phyloP scores from a whole-genome alignment of 1,140 invertebrate species.

The Drosophila persimilis region DNA sequence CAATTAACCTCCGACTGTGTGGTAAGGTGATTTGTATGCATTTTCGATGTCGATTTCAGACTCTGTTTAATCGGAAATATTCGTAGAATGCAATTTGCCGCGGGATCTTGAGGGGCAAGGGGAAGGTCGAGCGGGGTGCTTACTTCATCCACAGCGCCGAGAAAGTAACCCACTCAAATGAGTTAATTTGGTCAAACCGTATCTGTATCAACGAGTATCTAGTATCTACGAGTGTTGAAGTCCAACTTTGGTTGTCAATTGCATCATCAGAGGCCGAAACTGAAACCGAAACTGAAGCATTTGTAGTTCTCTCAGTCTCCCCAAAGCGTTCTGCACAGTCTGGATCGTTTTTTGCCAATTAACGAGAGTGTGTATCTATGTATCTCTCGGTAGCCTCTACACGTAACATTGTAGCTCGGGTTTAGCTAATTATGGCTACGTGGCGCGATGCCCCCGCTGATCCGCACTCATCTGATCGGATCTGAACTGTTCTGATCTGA shows the following conservation, averaged over 20 bases:
- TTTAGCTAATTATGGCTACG: conserved; percentile 55
- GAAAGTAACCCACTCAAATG: conserved; percentile 21
- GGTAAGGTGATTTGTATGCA: background rate
- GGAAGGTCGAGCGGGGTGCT: conserved; percentile 23
- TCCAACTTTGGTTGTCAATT: conserved; percentile 38
- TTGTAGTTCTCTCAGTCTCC: conserved; percentile 1
- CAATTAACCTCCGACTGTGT: too few relatives aligned
- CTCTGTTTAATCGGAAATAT: conserved; percentile 50
- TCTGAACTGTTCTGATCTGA: conserved; percentile 14
- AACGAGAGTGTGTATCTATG: conserved; percentile 51
- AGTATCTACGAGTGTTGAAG: conserved; percentile 2
- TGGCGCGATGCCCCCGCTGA: conserved; percentile 27
- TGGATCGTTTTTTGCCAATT: conserved; percentile 58
- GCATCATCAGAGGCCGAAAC: conserved; percentile 44
- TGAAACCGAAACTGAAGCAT: conserved; percentile 7
- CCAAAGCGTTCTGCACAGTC: conserved; percentile 28
- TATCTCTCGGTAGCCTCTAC: conserved; percentile 2
- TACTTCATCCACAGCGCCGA: conserved; percentile 9
- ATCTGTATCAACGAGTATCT: background rate
- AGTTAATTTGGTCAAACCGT: conserved; percentile 24
- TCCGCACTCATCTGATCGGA: conserved; percentile 28
- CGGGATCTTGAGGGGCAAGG: background rate
- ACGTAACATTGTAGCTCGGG: conserved; percentile 33
- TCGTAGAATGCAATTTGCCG: conserved; percentile 22
- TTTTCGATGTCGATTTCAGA: conserved; percentile 8